phyloP scores from a whole-genome alignment of 2,797 vertebrate genomes.

The Spheniscus humboldti region DNA sequence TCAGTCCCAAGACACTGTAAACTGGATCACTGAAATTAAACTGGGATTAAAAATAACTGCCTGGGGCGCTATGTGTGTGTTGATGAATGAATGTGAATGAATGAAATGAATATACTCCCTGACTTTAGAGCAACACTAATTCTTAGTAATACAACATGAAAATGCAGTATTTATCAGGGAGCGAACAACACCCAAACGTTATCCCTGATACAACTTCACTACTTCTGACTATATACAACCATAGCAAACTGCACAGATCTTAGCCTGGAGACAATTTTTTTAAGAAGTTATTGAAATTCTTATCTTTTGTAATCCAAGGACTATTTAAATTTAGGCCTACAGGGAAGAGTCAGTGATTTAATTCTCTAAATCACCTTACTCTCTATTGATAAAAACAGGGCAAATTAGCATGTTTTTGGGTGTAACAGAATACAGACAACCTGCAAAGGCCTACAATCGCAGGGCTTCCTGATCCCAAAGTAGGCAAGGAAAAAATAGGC shows the following conservation, averaged over 20 bases:
- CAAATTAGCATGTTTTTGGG: not conserved
- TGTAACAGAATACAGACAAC: not conserved
- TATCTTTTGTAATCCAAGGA: not conserved
- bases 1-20: not conserved
- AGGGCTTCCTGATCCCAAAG: not conserved
- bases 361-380: not conserved
- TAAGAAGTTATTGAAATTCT: not conserved
- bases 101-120: not conserved
- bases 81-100: not conserved
- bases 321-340: not conserved
- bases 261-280: not conserved
- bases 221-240: not conserved
- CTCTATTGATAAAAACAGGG: not conserved
- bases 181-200: not conserved
- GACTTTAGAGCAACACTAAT: not conserved
- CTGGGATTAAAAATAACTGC: constrained; percentile 2
- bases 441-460: not conserved
- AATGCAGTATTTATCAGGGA: not conserved
- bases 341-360: not conserved
- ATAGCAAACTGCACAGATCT: not conserved
- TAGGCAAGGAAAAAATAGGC: not conserved
- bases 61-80: not conserved
- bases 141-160: not conserved
- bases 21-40: not conserved
- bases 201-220: not conserved